Evolutionary conservation across 2,113 vertebrate genomes (phyloP).

Genomic region (Callospermophilus lateralis): DNA sequence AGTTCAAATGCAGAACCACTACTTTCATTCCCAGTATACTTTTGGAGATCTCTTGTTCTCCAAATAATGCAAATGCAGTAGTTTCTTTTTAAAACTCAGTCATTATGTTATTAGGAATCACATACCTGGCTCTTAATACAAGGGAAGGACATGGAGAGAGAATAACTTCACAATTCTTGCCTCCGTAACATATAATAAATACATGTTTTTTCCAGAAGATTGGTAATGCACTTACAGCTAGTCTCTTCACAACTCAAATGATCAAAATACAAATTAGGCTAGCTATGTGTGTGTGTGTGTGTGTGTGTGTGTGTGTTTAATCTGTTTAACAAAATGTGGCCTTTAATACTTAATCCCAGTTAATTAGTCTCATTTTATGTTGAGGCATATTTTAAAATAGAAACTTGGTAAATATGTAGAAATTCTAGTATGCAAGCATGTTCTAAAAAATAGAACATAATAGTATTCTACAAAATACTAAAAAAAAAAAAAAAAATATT

Average conservation of each 20-base stretch:
- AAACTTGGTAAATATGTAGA: not conserved
- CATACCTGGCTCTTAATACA: not conserved
- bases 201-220: not conserved
- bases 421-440: not conserved
- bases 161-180: not conserved
- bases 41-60: not conserved
- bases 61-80: constrained; percentile 41
- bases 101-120: not conserved
- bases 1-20: not conserved
- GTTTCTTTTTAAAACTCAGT: constrained; percentile 18
- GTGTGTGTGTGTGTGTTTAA: not conserved
- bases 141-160: not conserved
- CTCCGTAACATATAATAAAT: not conserved
- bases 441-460: not conserved
- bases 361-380: constrained; percentile 43
- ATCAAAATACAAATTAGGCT: constrained; percentile 10
- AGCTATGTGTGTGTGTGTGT: not conserved
- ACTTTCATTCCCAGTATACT: not conserved
- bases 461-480: not conserved
- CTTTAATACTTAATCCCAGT: constrained; percentile 53
- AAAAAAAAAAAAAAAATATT: not conserved
- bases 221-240: not conserved
- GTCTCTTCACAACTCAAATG: constrained; percentile 23
- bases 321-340: not conserved
- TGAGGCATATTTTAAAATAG: constrained; percentile 35